Evolutionary conservation across 2,888 invertebrate genomes (phyloP).

Genomic region (Sepioteuthis lessoniana): DNA sequence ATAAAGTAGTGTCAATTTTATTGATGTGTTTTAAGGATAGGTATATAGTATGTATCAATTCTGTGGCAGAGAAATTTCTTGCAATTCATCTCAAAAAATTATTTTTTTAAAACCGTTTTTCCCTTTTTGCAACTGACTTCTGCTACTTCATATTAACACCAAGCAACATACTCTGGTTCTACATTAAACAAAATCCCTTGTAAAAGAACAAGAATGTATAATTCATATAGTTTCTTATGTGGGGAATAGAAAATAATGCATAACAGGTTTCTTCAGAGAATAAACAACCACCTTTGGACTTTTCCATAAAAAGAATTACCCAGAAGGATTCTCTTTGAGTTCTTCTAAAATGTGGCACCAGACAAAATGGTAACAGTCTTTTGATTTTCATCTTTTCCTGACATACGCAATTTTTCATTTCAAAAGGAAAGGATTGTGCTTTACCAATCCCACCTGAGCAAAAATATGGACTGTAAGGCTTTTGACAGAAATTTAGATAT

Average conservation of each 20-base stretch:
- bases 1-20: too few relatives aligned
- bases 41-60: too few relatives aligned
- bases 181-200: background rate
- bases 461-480: background rate
- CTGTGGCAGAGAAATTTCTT: too few relatives aligned
- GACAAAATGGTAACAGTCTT: background rate
- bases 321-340: background rate
- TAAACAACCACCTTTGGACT: background rate
- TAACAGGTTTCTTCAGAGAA: background rate
- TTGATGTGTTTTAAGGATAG: too few relatives aligned
- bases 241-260: background rate
- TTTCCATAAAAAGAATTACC: background rate
- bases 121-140: background rate
- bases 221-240: background rate
- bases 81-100: too few relatives aligned
- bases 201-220: background rate
- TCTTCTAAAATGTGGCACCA: background rate
- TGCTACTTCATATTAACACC: background rate
- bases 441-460: background rate
- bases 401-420: background rate
- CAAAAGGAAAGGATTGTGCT: background rate
- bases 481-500: background rate
- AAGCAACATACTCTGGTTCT: background rate
- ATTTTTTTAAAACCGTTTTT: too few relatives aligned
- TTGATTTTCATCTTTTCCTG: background rate